Evolutionary conservation across 2,888 invertebrate genomes (phyloP), one percentile per base, ranked within the genome.

Genomic region (Zaprionus obscuricornis): DNA sequence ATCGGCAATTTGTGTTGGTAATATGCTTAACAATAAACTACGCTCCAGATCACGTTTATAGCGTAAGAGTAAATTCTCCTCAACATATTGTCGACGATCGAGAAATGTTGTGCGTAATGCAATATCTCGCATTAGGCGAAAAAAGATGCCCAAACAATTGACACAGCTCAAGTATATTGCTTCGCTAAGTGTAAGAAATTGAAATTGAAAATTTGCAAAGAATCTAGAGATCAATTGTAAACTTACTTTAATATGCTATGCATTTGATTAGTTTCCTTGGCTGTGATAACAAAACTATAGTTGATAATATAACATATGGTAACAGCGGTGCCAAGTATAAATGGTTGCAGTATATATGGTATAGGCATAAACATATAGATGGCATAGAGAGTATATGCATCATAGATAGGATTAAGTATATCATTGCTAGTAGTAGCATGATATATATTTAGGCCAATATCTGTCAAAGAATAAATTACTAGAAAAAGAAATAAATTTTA

Each of bases 41-140:
- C 97, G 96, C 96, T 97, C 97, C 91, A 97, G 96, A 76, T 95
- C 94, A 86, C 96, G 94, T 64, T 96, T 96, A 87, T 94, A 95
- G 70, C 95, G 94, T 14, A 97, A 91, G 74, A 95, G 92, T 36
- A 96, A 91, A 40, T 96, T 97, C 46, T 96, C 95, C 89, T 97
- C 96, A 11, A 97, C 95, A 84, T 95, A 96, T 27, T 95, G 95
- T 60, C 97, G 91, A 26, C 96, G 93, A 87, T 97, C 97, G 52
- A 97, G 91, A 88, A 98, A 98, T 1, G 97, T 96, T 63, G 96
- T 92, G 62, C 97, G 91, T 66, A 96, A 95, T 11, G 96, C 95
- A 36, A 97, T 94, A 90, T 98, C 97, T 67, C 95, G 96, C 93
- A 97, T 94, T 73, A 96, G 93, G 49, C 96, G 94, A 89, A 96